phyloP scores from a whole-genome alignment of 2,888 invertebrate species.

The Prosapia bicincta region DNA sequence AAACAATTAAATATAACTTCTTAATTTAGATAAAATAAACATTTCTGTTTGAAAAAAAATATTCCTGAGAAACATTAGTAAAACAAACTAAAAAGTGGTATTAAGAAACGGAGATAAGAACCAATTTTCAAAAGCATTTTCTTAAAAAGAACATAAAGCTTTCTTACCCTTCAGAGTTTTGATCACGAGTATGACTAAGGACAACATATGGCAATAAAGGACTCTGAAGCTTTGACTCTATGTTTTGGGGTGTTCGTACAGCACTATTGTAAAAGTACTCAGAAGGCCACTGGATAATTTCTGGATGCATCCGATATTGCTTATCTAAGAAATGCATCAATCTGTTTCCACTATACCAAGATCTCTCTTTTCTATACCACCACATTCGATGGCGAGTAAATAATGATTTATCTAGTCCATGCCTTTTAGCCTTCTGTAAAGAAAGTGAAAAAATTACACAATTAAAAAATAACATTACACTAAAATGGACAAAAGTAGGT shows the following conservation, averaged over 20 bases:
- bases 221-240: not conserved
- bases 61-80: no score
- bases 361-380: conserved; percentile 44
- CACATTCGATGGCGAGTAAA: conserved; percentile 66
- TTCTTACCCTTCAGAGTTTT: conserved; percentile 42
- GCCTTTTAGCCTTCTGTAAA: conserved; percentile 63
- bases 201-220: conserved; percentile 58
- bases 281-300: conserved; percentile 78
- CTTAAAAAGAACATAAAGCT: no score
- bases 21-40: no score
- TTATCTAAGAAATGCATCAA: conserved; percentile 49
- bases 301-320: conserved; percentile 85
- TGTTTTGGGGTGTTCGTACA: conserved; percentile 45
- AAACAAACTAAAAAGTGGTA: no score
- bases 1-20: no score
- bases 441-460: no score
- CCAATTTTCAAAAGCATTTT: no score
- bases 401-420: conserved; percentile 69
- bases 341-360: conserved; percentile 45
- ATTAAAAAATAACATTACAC: no score
- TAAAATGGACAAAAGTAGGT: no score
- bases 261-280: conserved; percentile 61
- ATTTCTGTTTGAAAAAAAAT: no score
- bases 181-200: conserved; percentile 53
- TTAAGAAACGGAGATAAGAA: no score